Evolutionary conservation across 2,113 vertebrate genomes (phyloP).

Genomic region (Tetrao urogallus): DNA sequence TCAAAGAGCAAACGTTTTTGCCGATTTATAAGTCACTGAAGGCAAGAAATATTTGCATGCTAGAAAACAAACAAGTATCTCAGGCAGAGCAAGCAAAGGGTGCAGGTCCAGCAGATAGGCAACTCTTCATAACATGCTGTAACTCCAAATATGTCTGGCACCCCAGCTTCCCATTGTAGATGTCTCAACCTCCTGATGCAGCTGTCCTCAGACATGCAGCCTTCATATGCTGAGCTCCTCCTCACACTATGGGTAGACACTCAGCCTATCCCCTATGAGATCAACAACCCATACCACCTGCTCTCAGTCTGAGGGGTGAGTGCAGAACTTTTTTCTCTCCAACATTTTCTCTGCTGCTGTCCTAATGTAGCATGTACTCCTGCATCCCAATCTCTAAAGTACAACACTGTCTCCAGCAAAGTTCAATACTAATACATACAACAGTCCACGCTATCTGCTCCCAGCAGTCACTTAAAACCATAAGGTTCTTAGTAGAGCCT

Average conservation of each 20-base stretch:
- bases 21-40: background rate
- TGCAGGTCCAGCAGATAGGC: background rate
- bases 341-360: no score
- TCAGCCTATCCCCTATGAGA: background rate
- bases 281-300: background rate
- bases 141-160: background rate
- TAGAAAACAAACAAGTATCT: background rate
- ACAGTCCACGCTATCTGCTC: fast-evolving
- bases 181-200: background rate
- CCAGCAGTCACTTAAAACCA: fast-evolving
- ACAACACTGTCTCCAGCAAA: background rate
- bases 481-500: background rate
- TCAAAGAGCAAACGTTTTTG: background rate
- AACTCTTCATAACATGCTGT: background rate
- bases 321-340: background rate
- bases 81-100: background rate
- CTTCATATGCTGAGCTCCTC: background rate
- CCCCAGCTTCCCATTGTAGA: background rate
- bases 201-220: background rate
- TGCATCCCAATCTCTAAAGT: background rate
- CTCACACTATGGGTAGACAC: background rate
- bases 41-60: background rate
- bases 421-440: background rate
- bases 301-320: background rate
- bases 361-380: background rate